Conservation (phyloP, 2,797 vertebrate genomes). For the Diplodus sargus region DNA sequence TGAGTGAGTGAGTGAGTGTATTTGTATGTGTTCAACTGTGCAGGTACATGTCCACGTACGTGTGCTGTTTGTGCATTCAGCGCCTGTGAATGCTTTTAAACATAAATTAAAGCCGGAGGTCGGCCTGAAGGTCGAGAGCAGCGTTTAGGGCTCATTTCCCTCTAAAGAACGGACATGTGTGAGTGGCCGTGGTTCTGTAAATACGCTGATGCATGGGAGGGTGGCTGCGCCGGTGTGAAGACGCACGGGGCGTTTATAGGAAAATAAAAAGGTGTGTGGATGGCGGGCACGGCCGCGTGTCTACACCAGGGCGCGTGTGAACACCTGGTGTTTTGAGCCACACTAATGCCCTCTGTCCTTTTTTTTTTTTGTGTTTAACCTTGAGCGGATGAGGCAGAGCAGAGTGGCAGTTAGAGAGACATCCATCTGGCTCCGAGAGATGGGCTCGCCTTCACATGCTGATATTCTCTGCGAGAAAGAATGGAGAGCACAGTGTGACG, state of each 20-base stretch:
- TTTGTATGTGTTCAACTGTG: conserved; percentile 1
- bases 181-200: conserved; percentile 25
- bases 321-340: conserved; percentile 23
- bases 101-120: conserved; percentile 59
- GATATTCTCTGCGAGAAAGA: conserved; percentile 62
- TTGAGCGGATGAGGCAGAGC: conserved; percentile 63
- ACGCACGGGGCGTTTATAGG: conserved; percentile 47
- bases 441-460: conserved; percentile 60
- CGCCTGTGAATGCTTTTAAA: conserved; percentile 18
- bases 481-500: conserved; percentile 44
- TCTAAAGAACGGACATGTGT: conserved; percentile 10
- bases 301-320: not conserved
- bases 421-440: conserved; percentile 72
- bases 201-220: conserved; percentile 43
- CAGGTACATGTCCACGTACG: conserved; percentile 11
- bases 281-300: not conserved
- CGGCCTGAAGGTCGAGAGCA: conserved; percentile 59
- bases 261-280: conserved; percentile 56
- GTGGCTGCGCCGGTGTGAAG: conserved; percentile 40
- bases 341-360: conserved; percentile 38
- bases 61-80: conserved; percentile 46
- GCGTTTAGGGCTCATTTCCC: conserved; percentile 23
- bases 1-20: not conserved
- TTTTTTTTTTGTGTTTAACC: conserved; percentile 57
- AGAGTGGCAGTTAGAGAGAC: conserved; percentile 52